These are phyloP conservation scores for Plagodis dolabraria DNA, from an alignment of 2,888 invertebrate species.

Conservation along the genomic window DNA sequence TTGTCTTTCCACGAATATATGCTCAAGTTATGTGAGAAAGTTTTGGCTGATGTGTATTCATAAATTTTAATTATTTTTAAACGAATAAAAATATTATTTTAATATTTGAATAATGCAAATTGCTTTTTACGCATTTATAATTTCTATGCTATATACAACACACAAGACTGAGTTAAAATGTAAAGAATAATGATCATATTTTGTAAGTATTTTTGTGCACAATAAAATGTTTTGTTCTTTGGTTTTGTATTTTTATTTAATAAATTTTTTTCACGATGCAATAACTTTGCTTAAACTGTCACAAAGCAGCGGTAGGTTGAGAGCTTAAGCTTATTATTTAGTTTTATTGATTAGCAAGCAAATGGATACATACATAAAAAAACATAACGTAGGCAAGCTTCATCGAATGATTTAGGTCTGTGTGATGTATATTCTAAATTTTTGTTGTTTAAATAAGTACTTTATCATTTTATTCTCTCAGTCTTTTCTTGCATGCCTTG, in stretches of 20 bases:
- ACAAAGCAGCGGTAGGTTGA: constrained; percentile 7
- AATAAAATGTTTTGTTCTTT: constrained; percentile 79
- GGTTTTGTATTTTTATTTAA: constrained; percentile 71
- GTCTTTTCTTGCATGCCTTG: constrained; percentile 59
- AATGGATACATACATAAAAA: constrained; percentile 56
- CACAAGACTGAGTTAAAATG: constrained; percentile 82
- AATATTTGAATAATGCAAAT: constrained; percentile 22
- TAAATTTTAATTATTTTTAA: constrained; percentile 31
- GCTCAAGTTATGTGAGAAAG: constrained; percentile 67
- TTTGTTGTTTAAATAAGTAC: constrained; percentile 7
- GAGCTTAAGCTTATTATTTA: constrained; percentile 30
- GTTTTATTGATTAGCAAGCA: constrained; percentile 61
- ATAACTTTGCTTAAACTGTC: constrained; percentile 23
- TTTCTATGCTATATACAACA: constrained; percentile 81
- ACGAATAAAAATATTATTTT: constrained; percentile 26
- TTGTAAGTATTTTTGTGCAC: constrained; percentile 82
- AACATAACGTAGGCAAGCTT: constrained; percentile 8
- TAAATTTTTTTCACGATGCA: constrained; percentile 36
- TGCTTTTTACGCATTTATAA: constrained; percentile 77
- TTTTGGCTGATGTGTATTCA: constrained; percentile 53
- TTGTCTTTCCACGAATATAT: constrained; percentile 37
- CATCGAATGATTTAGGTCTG: constrained; percentile 53
- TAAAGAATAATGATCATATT: constrained; percentile 69
- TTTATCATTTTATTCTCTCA: constrained; percentile 53
- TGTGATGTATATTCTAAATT: constrained; percentile 72